Conservation (phyloP, 2,113 vertebrate genomes). For the Trogon surrucura region DNA sequence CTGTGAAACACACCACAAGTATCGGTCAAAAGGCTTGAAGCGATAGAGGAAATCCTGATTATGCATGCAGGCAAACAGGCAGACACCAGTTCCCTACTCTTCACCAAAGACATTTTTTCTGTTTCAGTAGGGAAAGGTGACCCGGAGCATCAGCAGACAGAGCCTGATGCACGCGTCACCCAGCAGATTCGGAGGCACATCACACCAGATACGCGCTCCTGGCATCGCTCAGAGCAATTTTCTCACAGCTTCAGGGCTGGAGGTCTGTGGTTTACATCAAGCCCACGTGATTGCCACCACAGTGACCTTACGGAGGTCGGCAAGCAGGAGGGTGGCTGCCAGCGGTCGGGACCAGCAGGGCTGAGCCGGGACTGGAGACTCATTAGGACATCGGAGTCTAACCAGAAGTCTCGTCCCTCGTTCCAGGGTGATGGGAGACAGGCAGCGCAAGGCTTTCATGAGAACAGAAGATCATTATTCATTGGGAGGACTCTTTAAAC, state of each 20-base stretch:
- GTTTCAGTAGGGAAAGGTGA: neutral
- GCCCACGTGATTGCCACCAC: neutral
- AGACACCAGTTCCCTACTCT: neutral
- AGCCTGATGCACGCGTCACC: neutral
- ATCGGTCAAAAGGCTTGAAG: neutral
- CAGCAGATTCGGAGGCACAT: neutral
- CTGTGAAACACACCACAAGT: neutral
- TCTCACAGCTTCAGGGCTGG: neutral
- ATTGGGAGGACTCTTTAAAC: neutral
- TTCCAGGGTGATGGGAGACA: neutral
- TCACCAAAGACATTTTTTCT: neutral
- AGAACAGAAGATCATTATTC: neutral
- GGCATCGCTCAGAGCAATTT: neutral
- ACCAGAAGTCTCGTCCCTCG: neutral
- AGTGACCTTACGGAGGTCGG: neutral
- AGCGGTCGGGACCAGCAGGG: neutral
- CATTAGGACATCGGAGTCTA: neutral
- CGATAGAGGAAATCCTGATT: neutral
- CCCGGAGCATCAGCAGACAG: neutral
- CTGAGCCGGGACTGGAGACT: neutral
- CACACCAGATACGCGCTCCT: accelerated
- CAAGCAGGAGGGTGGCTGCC: neutral
- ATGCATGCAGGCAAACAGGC: neutral
- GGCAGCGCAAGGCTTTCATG: neutral
- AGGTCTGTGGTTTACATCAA: neutral